Conservation (phyloP, 2,113 vertebrate species). For the Bambusicola thoracicus region DNA sequence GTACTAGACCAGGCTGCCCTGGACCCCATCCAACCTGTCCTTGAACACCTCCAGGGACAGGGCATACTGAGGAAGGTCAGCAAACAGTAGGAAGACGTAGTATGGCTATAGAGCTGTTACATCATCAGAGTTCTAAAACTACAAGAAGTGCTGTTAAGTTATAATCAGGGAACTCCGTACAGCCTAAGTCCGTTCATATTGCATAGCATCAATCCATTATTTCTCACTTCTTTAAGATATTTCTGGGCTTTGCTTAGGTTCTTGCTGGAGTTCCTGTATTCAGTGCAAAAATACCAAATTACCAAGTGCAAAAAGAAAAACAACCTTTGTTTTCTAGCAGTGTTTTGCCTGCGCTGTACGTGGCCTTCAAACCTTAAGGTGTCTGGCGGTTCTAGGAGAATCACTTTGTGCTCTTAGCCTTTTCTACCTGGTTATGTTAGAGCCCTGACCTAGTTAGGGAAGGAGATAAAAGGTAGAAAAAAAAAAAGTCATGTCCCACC, state of each 20-base stretch:
- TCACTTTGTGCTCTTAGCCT: neutral
- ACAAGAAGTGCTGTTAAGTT: neutral
- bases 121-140: neutral
- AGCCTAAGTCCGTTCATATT: neutral
- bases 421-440: neutral
- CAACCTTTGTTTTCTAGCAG: neutral
- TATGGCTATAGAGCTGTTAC: neutral
- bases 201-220: neutral
- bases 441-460: neutral
- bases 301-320: neutral
- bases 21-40: too few species aligned
- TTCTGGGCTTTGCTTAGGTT: neutral
- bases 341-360: neutral
- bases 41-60: too few species aligned
- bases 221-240: neutral
- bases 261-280: neutral
- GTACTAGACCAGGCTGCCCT: too few species aligned
- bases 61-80: neutral
- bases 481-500: neutral
- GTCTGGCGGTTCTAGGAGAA: neutral
- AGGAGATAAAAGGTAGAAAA: neutral
- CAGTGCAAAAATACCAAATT: too few species aligned
- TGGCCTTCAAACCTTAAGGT: neutral
- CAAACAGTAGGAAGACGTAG: neutral
- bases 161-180: neutral